Base-by-base conservation (phyloP, 2,888 invertebrate species). In the Oligia strigilis region DNA sequence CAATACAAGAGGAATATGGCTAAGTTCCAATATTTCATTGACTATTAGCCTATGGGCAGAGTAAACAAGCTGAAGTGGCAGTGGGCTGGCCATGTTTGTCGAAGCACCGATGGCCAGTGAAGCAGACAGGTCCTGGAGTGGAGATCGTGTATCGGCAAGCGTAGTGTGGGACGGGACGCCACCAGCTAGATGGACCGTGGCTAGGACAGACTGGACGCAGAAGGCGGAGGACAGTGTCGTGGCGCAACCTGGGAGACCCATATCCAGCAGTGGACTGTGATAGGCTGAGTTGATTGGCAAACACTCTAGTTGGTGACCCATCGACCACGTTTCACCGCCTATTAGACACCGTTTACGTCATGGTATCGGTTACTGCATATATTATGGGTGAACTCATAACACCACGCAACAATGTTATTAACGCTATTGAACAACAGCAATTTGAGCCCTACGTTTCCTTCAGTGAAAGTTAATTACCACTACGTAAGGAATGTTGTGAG, bases 391-490 rank as follows among this genome's bases (percentile, higher is more conserved):
- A 65, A 70, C 64, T 66, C 69, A 46, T 71, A 81, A 75, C 69
- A 75, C 36, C 76, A 82, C 55, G 80, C 81, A 82, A 82, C 81
- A 70, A 36, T 9, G 23, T 40, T 64, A 82, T 87, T 89, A 89
- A 72, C 89, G 87, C 89, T 81, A 87, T 84, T 89, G 85, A 81
- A 79, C 78, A 84, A 79, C n/a, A 77, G 72, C 64, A 66, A 80
- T 80, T 84, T 77, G 46, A 80, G 87, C 91, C 92, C 93, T 94
- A 81, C 75, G 81, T 82, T 93, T 92, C 88, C 91, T 89, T 80
- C 67, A 91, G 95, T 91, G 96, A 96, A 96, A 96, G 96, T 94
- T 92, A 92, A 93, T 94, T 91, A 92, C 89, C 84, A 83, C 91
- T 90, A 78, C 92, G 92, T 90, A 92, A 89, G 92, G 92, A 89